Evolutionary conservation across 2,113 vertebrate genomes (phyloP), one percentile per base, ranked within the genome.

Genomic region (Etheostoma spectabile): DNA sequence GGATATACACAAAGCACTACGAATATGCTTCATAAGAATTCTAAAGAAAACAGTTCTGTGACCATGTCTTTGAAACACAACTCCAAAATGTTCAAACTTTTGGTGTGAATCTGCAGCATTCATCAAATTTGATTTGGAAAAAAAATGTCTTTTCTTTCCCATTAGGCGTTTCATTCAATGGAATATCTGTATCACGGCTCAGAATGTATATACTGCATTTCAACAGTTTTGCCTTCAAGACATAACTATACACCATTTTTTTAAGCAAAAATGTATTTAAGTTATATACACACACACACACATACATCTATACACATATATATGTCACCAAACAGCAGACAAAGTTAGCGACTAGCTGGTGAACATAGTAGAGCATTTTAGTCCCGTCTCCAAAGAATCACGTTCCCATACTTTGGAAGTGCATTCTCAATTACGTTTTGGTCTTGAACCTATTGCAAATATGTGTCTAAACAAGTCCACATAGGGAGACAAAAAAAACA

Each of bases 1-100:
- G 70, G 89, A 94, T 90, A 93, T 82, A 89, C 81, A 86, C 90
- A 91, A 33, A 78, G 71, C 83, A 45, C 55, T 61, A 86, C 59
- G 78, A 86, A 88, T 72, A 69, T 14, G 77, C 82, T 85, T 87
- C 64, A 76, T 85, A 75, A 86, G 85, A 80, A 51, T 24, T 27
- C 77, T 65, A 77, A 69, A 82, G 69, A 88, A 88, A 91, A 89
- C 80, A 90, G 33, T 42, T 67, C 30, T n/a, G 74, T 70, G 82
- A 92, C 83, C 84, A 90, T 60, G 70, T n/a, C 83, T 92, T 83
- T 89, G 87, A 89, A 90, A 89, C 71, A 19, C 4, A 78, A 80
- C 78, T 64, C 83, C 49, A 22, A 73, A 80, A 86, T 80, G 72
- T 80, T 84, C 60, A 74, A 87, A 74, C 59, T 66, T 71, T 83